phyloP scores from a whole-genome alignment of 2,113 vertebrate genomes.

The Cynoglossus semilaevis region DNA sequence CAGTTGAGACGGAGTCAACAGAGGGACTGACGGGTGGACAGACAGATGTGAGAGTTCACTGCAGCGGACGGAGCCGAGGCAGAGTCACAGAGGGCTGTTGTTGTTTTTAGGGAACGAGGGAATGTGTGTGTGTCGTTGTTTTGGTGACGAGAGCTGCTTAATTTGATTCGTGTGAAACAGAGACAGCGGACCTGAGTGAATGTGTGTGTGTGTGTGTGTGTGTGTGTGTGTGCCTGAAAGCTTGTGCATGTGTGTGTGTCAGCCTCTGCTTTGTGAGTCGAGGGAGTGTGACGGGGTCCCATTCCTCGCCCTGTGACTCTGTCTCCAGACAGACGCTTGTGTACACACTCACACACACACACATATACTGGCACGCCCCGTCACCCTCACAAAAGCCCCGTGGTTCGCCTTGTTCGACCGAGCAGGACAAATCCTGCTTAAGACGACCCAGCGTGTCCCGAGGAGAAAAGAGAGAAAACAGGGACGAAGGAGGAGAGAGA shows the following conservation, averaged over 20 bases:
- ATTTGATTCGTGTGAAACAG: conserved; percentile 60
- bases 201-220: conserved; percentile 23
- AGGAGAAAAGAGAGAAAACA: conserved; percentile 36
- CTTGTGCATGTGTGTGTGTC: conserved; percentile 27
- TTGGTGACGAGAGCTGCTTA: conserved; percentile 39
- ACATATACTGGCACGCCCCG: conserved; percentile 52
- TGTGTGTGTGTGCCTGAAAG: conserved; percentile 27
- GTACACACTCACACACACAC: conserved; percentile 39
- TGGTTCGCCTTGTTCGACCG: conserved; percentile 63
- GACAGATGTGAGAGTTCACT: conserved; percentile 4
- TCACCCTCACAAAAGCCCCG: conserved; percentile 73
- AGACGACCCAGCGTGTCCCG: conserved; percentile 64
- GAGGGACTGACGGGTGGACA: neutral
- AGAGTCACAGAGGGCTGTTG: conserved; percentile 2
- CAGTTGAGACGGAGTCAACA: too few species aligned
- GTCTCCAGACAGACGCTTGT: conserved; percentile 58
- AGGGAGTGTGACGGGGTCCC: conserved; percentile 59
- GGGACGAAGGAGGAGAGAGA: conserved; percentile 35
- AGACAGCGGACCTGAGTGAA: conserved; percentile 44
- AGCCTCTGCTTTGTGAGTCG: conserved; percentile 62
- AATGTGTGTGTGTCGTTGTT: conserved; percentile 31
- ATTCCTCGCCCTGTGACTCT: conserved; percentile 56
- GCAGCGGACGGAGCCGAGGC: conserved; percentile 3
- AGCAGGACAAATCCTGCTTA: conserved; percentile 72
- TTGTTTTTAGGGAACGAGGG: conserved; percentile 12